Conservation (phyloP, 2,797 vertebrate species). For the Martes flavigula region DNA sequence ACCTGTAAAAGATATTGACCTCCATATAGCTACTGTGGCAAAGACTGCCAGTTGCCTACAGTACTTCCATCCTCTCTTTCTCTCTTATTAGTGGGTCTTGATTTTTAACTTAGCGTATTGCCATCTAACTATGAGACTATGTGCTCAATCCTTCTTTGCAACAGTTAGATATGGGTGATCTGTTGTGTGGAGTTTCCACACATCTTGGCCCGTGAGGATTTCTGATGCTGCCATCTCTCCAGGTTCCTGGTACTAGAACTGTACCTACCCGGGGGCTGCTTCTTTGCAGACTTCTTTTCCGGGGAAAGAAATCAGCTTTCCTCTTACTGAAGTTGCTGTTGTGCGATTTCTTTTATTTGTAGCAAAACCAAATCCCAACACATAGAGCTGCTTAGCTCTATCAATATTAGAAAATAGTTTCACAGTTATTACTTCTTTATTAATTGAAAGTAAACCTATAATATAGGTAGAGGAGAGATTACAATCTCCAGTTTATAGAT, state of each 20-base stretch:
- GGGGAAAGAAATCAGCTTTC: neutral
- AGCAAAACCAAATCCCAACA: neutral
- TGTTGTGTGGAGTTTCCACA: neutral
- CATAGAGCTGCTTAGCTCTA: neutral
- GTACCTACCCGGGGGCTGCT: neutral
- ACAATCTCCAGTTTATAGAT: neutral
- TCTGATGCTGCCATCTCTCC: no score
- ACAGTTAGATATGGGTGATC: neutral
- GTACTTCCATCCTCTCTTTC: neutral
- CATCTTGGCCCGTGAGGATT: neutral
- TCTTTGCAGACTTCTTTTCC: neutral
- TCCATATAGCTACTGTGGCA: rapidly evolving
- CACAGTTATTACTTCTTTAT: neutral
- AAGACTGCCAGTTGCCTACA: neutral
- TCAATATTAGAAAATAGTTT: neutral
- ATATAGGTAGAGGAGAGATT: neutral
- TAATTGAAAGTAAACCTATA: neutral
- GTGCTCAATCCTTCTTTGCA: neutral
- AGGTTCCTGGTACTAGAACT: neutral
- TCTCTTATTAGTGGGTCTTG: no score
- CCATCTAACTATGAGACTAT: neutral
- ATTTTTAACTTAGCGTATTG: neutral
- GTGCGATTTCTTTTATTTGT: neutral
- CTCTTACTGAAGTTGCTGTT: neutral
- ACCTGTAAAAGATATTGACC: neutral